Evolutionary conservation across 64 coral and sea anemone species (phyloP).

Genomic region (Pocillopora verrucosa): DNA sequence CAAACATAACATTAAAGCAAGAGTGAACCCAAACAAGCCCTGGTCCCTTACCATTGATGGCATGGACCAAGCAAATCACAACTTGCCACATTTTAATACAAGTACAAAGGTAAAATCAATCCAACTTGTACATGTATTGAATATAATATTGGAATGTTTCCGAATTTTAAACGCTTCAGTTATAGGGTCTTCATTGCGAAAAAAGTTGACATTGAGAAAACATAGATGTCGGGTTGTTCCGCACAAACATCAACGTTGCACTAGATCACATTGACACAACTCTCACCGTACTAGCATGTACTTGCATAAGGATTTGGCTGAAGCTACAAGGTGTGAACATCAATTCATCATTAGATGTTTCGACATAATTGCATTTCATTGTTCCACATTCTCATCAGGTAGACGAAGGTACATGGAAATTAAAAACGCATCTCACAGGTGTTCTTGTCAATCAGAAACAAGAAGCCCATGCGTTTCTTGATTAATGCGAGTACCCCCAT

Average conservation of each 20-base stretch:
- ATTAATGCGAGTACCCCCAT: conserved; percentile 30
- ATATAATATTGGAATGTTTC: neutral
- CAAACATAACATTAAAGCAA: neutral
- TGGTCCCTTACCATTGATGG: neutral
- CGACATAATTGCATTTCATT: neutral
- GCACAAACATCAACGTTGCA: too few relatives aligned
- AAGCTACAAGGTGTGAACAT: too few relatives aligned
- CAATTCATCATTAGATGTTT: too few relatives aligned
- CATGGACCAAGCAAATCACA: neutral
- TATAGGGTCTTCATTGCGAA: too few relatives aligned
- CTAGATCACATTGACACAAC: too few relatives aligned
- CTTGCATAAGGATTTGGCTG: too few relatives aligned
- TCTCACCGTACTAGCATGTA: too few relatives aligned
- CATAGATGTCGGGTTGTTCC: too few relatives aligned
- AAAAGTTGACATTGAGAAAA: too few relatives aligned
- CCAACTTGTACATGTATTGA: too few relatives aligned
- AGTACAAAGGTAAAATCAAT: neutral
- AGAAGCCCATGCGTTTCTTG: neutral
- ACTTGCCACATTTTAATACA: neutral
- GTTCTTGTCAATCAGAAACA: neutral
- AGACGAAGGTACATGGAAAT: neutral
- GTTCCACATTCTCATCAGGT: neutral
- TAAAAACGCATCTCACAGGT: conserved; percentile 29
- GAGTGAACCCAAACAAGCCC: neutral
- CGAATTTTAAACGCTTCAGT: too few relatives aligned